phyloP scores from a whole-genome alignment of 2,797 vertebrate species.

The Macroramphosus scolopax region DNA sequence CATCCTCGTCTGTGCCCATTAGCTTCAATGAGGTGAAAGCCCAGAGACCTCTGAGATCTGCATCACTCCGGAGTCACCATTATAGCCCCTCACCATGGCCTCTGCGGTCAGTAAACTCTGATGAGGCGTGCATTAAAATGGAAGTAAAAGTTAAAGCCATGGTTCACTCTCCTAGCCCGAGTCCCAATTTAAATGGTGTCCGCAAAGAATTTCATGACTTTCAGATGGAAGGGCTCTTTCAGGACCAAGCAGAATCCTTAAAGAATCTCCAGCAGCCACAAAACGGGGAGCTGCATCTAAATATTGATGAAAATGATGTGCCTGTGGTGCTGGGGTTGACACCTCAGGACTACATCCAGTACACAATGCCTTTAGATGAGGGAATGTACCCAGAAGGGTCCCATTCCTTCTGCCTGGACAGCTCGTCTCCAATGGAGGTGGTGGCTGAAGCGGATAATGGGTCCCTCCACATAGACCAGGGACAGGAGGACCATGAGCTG shows the following conservation, averaged over 20 bases:
- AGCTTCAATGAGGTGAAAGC: slow-evolving; percentile 91
- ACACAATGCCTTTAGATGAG: slow-evolving; percentile 99
- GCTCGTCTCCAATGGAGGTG: slow-evolving; percentile 94
- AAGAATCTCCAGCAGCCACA: slow-evolving; percentile 85
- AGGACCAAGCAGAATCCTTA: slow-evolving; percentile 81
- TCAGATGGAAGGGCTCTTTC: slow-evolving; percentile 87
- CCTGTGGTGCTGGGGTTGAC: slow-evolving; percentile 95
- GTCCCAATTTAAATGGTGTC: slow-evolving; percentile 90
- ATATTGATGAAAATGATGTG: slow-evolving; percentile 91
- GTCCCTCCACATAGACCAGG: slow-evolving; percentile 83
- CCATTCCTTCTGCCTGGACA: slow-evolving; percentile 89
- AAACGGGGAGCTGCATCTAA: slow-evolving; percentile 88
- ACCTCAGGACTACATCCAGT: slow-evolving; percentile 99
- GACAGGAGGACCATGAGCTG: slow-evolving; percentile 82
- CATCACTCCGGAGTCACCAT: slow-evolving; percentile 92
- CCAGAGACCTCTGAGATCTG: slow-evolving; percentile 89
- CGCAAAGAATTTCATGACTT: slow-evolving; percentile 92
- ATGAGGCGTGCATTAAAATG: slow-evolving; percentile 95
- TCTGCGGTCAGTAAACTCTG: slow-evolving; percentile 87
- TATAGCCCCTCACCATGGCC: slow-evolving; percentile 98
- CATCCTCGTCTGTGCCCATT: slow-evolving; percentile 91
- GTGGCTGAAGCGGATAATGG: slow-evolving; percentile 81
- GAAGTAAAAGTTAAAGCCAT: slow-evolving; percentile 96
- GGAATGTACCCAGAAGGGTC: slow-evolving; percentile 95
- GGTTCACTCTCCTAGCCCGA: slow-evolving; percentile 91